These are phyloP conservation scores for Dasyprocta punctata DNA, from an alignment of 2,113 vertebrate genomes.

Conservation along the genomic window DNA sequence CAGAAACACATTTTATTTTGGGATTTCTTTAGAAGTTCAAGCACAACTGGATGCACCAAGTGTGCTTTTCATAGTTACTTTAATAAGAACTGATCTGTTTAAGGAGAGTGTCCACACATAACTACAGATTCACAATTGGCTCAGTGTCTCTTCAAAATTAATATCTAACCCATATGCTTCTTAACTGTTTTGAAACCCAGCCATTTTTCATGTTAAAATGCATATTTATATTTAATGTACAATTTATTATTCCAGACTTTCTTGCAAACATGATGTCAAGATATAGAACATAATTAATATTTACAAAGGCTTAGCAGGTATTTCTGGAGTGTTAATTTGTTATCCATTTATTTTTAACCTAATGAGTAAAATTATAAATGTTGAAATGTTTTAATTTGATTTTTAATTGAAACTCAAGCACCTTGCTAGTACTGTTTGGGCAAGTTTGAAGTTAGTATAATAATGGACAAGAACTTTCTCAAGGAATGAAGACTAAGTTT, in stretches of 20 bases:
- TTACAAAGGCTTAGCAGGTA: not conserved
- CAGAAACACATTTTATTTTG: not conserved
- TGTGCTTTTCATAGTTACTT: not conserved
- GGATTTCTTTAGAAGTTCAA: constrained; percentile 16
- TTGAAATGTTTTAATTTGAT: not conserved
- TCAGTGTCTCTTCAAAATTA: not conserved
- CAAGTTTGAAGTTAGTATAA: not conserved
- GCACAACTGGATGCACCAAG: not conserved
- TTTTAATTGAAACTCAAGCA: constrained; percentile 27
- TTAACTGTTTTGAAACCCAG: not conserved
- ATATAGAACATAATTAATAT: not conserved
- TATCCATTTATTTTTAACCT: not conserved
- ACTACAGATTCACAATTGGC: not conserved
- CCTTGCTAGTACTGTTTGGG: not conserved
- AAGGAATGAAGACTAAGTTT: not conserved
- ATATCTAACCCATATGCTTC: not conserved
- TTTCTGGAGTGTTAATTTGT: not conserved
- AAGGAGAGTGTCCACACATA: not conserved
- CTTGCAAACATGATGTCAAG: not conserved
- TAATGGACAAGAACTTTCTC: not conserved
- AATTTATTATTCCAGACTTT: not conserved
- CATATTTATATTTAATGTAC: not conserved
- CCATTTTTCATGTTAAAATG: not conserved
- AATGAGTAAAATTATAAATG: constrained; percentile 3
- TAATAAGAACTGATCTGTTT: not conserved